Evolutionary conservation across 2,888 invertebrate species (phyloP).

Genomic region (Pseudococcus jackbeardsleyi): DNA sequence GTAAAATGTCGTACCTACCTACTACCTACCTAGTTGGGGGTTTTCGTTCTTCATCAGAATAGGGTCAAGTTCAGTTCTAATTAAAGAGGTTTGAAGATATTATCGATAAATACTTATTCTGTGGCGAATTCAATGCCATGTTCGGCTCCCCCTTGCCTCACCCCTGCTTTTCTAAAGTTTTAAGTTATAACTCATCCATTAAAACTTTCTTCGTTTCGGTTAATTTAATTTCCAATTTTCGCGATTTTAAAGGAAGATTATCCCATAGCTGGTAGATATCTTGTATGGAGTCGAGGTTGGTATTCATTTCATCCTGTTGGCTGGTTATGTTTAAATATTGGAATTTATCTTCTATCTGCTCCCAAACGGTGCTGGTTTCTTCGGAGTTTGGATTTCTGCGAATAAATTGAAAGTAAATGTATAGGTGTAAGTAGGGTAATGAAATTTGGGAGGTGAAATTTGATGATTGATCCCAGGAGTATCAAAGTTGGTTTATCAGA

Average conservation of each 20-base stretch:
- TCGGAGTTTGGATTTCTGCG: slow-evolving; percentile 47
- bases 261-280: slow-evolving; percentile 34
- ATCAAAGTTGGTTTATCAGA: too few relatives aligned
- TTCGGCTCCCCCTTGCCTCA: background rate
- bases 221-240: slow-evolving; percentile 1
- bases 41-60: background rate
- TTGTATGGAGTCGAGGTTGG: background rate
- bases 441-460: too few relatives aligned
- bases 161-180: background rate
- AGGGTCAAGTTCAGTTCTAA: background rate
- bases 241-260: slow-evolving; percentile 43
- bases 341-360: slow-evolving; percentile 18
- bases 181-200: slow-evolving; percentile 23
- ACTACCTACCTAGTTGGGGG: background rate
- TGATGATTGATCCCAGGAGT: too few relatives aligned
- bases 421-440: too few relatives aligned
- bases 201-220: background rate
- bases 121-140: background rate
- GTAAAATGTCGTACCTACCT: background rate
- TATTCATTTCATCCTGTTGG: slow-evolving; percentile 43
- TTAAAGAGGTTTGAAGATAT: background rate
- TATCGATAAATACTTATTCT: background rate
- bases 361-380: slow-evolving; percentile 5
- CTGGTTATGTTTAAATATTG: slow-evolving; percentile 46
- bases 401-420: background rate